phyloP scores from a whole-genome alignment of 1,140 invertebrate genomes.

The Ctenoplectra terminalis region DNA sequence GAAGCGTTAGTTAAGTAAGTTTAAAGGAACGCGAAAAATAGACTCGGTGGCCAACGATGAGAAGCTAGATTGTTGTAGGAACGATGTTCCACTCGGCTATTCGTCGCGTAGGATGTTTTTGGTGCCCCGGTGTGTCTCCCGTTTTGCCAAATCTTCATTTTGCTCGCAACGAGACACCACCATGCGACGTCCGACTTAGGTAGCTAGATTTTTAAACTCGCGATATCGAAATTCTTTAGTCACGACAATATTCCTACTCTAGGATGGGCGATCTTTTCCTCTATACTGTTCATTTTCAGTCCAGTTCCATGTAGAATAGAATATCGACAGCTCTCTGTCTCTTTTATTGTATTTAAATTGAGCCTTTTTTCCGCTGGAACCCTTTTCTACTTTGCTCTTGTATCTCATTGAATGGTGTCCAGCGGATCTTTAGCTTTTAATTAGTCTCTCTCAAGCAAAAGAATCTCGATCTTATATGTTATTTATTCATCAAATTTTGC shows the following conservation, averaged over 20 bases:
- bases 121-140: conserved; percentile 50
- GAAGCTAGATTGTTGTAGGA: neutral
- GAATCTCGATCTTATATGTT: conserved; percentile 14
- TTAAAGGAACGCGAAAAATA: neutral
- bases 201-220: conserved; percentile 43
- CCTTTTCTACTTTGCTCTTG: neutral
- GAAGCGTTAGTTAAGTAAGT: neutral
- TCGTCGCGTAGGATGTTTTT: conserved; percentile 50
- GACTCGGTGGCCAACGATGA: neutral
- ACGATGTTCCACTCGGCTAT: conserved; percentile 12
- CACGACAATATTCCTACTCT: conserved; percentile 41
- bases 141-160: conserved; percentile 52
- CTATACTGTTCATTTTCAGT: neutral
- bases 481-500: neutral
- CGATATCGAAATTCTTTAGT: conserved; percentile 42
- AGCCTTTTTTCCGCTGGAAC: neutral
- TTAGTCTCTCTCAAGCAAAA: neutral
- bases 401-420: neutral
- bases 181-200: conserved; percentile 40
- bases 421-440: neutral
- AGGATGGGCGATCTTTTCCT: conserved; percentile 36
- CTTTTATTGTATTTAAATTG: neutral
- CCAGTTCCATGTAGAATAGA: neutral
- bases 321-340: neutral
- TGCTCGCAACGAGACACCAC: conserved; percentile 28